phyloP scores from a whole-genome alignment of 1,140 invertebrate genomes.

The Macrotrachela quadricornifera region DNA sequence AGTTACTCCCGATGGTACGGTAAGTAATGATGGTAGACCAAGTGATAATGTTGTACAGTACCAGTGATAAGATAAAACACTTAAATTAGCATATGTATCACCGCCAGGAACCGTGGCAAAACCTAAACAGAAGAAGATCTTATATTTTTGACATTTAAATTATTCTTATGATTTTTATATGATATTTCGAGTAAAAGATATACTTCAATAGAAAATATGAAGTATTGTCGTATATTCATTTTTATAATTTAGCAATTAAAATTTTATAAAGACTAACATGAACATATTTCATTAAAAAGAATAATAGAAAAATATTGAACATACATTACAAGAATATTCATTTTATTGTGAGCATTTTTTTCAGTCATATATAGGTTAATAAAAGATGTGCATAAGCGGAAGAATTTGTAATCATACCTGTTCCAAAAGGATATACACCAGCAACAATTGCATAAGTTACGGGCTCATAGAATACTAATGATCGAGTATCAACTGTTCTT shows the following conservation, averaged over 20 bases:
- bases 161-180: too few relatives aligned
- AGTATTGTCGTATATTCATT: too few relatives aligned
- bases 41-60: slow-evolving; percentile 12
- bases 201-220: too few relatives aligned
- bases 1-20: neutral
- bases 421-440: slow-evolving; percentile 10
- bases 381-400: too few relatives aligned
- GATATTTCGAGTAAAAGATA: too few relatives aligned
- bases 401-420: slow-evolving; percentile 11
- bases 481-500: slow-evolving; percentile 11
- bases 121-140: slow-evolving; percentile 9
- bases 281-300: too few relatives aligned
- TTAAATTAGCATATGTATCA: slow-evolving; percentile 5
- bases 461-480: slow-evolving; percentile 16
- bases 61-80: slow-evolving; percentile 13
- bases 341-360: slow-evolving; percentile 12
- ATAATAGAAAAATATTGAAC: too few relatives aligned
- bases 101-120: slow-evolving; percentile 13
- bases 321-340: slow-evolving; percentile 9
- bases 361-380: too few relatives aligned
- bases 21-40: slow-evolving; percentile 18
- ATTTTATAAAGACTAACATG: too few relatives aligned
- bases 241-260: too few relatives aligned
- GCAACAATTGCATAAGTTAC: slow-evolving; percentile 15
- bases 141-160: neutral